phyloP scores from a whole-genome alignment of 2,797 vertebrate species.

The Euthynnus affinis region DNA sequence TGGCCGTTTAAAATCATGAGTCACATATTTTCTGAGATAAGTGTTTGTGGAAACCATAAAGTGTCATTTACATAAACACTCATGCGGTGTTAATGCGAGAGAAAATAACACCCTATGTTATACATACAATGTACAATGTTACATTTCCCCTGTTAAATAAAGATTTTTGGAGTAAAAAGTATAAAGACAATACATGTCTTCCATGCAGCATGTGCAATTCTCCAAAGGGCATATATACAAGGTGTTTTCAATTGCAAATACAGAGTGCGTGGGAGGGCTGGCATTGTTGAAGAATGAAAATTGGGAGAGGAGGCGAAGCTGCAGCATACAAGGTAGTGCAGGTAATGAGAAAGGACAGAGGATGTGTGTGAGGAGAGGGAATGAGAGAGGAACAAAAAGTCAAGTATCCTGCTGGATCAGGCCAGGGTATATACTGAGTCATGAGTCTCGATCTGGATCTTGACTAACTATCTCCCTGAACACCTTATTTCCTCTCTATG shows the following conservation, averaged over 20 bases:
- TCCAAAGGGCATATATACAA: conserved; percentile 15
- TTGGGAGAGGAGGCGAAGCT: conserved; percentile 15
- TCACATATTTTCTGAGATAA: background rate
- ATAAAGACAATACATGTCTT: background rate
- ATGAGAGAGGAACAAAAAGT: background rate
- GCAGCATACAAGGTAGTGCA: background rate
- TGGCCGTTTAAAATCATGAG: background rate
- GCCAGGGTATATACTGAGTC: background rate
- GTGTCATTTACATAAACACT: background rate
- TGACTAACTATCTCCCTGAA: background rate
- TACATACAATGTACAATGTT: background rate
- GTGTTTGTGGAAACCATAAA: background rate
- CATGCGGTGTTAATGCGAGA: background rate
- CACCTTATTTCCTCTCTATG: background rate
- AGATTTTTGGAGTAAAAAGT: background rate
- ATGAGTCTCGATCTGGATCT: background rate
- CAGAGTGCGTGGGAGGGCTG: conserved; percentile 18
- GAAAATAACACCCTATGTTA: background rate
- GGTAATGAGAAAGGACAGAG: background rate
- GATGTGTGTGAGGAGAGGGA: background rate
- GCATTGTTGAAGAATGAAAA: conserved; percentile 30
- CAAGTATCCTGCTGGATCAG: background rate
- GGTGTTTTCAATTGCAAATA: conserved; percentile 50
- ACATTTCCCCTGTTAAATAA: background rate
- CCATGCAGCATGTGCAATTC: background rate